Evolutionary conservation across 1,140 invertebrate genomes (phyloP).

Genomic region (Aphaenogaster floridana): DNA sequence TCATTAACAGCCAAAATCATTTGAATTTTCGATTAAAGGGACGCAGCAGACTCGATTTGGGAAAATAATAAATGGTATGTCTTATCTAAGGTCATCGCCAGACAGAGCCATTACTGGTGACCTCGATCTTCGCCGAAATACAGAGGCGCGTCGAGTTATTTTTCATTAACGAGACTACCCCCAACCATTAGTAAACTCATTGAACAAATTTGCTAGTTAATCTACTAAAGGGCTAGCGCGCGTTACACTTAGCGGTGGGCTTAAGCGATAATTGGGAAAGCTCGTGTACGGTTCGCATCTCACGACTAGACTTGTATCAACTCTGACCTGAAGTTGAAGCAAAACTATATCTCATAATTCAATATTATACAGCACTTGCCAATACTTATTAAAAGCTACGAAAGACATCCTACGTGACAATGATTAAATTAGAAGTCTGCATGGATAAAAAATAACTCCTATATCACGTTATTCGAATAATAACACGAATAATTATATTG

Average conservation of each 20-base stretch:
- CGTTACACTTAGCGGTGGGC: slow-evolving; percentile 63
- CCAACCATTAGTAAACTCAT: slow-evolving; percentile 60
- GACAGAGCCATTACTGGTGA: slow-evolving; percentile 63
- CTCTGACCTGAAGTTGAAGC: slow-evolving; percentile 25
- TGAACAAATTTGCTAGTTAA: slow-evolving; percentile 68
- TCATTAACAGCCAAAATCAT: slow-evolving; percentile 70
- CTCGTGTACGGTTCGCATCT: slow-evolving; percentile 49
- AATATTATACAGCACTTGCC: slow-evolving; percentile 9
- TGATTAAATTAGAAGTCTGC: background rate
- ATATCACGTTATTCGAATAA: background rate
- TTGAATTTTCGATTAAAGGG: slow-evolving; percentile 73
- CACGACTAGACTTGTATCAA: slow-evolving; percentile 55
- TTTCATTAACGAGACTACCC: slow-evolving; percentile 68
- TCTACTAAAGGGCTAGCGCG: slow-evolving; percentile 57
- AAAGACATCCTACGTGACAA: background rate
- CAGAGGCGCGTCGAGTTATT: slow-evolving; percentile 59
- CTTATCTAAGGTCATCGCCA: slow-evolving; percentile 66
- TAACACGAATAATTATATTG: background rate
- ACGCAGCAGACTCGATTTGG: slow-evolving; percentile 61
- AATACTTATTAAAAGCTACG: background rate
- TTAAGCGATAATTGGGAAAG: slow-evolving; percentile 75
- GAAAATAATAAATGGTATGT: slow-evolving; percentile 70
- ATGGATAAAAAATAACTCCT: background rate
- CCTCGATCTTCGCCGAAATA: slow-evolving; percentile 29
- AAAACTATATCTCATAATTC: slow-evolving; percentile 8